Conservation (phyloP, 2,797 vertebrate species). For the Geotrypetes seraphini region DNA sequence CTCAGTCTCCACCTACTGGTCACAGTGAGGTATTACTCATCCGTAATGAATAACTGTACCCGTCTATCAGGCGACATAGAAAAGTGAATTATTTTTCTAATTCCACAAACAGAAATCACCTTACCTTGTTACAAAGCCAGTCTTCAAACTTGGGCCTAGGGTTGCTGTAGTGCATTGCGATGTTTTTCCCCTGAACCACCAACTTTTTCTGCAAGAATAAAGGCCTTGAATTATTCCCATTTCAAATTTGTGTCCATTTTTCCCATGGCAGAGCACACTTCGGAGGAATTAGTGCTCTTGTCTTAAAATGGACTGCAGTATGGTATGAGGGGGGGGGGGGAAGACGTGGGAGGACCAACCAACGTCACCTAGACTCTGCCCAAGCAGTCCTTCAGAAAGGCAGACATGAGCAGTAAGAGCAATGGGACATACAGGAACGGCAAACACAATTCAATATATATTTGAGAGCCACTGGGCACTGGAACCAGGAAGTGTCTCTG, state of each 20-base stretch:
- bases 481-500: slow-evolving; percentile 58
- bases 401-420: slow-evolving; percentile 59
- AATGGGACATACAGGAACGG: slow-evolving; percentile 61
- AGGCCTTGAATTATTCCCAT: slow-evolving; percentile 60
- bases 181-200: slow-evolving; percentile 87
- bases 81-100: no score
- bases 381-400: slow-evolving; percentile 68
- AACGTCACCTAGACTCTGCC: slow-evolving; percentile 72
- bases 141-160: slow-evolving; percentile 96
- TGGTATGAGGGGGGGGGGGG: slow-evolving; percentile 55
- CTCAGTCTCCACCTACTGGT: no score
- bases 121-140: slow-evolving; percentile 98
- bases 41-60: no score
- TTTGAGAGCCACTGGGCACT: slow-evolving; percentile 63
- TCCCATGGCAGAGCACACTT: slow-evolving; percentile 90
- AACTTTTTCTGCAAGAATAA: slow-evolving; percentile 92
- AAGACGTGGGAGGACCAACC: slow-evolving; percentile 64
- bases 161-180: slow-evolving; percentile 97
- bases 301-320: slow-evolving; percentile 68
- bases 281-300: slow-evolving; percentile 74
- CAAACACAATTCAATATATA: slow-evolving; percentile 59
- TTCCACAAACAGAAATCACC: no score
- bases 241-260: slow-evolving; percentile 52
- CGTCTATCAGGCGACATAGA: no score
- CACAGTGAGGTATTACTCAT: no score